Evolutionary conservation across 2,888 invertebrate genomes (phyloP).

Genomic region (Drosophila ochracea): DNA sequence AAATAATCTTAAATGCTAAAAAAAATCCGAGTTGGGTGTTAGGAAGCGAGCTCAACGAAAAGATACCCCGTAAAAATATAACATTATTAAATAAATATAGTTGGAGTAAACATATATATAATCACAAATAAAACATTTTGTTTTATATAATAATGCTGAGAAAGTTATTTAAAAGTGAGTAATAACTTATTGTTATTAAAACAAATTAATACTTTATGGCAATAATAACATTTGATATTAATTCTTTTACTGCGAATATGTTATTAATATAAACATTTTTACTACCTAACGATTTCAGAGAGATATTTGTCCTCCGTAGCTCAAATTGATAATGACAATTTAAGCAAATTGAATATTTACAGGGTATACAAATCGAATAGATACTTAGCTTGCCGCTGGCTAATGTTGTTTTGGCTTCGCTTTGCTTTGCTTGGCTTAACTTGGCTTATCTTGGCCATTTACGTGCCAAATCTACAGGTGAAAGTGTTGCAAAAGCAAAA

Average conservation of each 20-base stretch:
- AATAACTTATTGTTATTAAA: too few species aligned
- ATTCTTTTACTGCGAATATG: not conserved
- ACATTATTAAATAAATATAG: not conserved
- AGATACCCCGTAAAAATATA: not conserved
- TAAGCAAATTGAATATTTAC: not conserved
- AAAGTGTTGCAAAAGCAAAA: conserved; percentile 72
- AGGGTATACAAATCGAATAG: conserved; percentile 35
- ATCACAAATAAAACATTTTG: not conserved
- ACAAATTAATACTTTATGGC: not conserved
- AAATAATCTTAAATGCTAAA: conserved; percentile 18
- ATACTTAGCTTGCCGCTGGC: conserved; percentile 41
- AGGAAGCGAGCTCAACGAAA: not conserved
- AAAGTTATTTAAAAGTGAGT: not conserved
- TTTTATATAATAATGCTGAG: not conserved
- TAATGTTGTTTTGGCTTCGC: conserved; percentile 43
- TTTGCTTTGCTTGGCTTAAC: conserved; percentile 38
- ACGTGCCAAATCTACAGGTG: conserved; percentile 78
- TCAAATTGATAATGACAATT: not conserved
- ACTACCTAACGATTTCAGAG: not conserved
- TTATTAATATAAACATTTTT: not conserved
- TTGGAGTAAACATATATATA: fast-evolving
- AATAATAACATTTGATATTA: not conserved
- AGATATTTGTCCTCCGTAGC: not conserved
- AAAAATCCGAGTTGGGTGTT: not conserved
- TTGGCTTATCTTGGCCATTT: conserved; percentile 67